Evolutionary conservation across 2,797 vertebrate species (phyloP).

Genomic region (Bothrops alternatus): DNA sequence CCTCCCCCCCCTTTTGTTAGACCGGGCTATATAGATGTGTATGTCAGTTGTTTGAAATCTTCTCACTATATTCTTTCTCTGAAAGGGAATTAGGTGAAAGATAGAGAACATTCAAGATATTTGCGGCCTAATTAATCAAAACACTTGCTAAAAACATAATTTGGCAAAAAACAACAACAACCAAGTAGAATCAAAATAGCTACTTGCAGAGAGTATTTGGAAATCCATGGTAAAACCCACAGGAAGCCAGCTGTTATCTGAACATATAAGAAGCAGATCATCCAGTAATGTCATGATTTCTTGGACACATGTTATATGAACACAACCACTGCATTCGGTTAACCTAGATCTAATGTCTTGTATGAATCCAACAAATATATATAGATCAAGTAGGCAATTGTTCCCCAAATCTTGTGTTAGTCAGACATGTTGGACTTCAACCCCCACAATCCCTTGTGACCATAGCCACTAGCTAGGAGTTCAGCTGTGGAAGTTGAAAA

Average conservation of each 20-base stretch:
- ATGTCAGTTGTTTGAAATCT: not conserved
- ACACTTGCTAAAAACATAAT: not conserved
- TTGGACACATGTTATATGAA: not conserved
- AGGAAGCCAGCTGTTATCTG: not conserved
- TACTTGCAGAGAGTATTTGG: not conserved
- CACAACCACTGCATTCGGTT: not conserved
- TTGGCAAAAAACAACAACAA: not conserved
- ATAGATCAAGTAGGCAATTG: not conserved
- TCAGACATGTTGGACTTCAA: not conserved
- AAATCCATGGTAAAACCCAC: not conserved
- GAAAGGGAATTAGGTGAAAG: not conserved
- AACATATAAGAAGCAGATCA: not conserved
- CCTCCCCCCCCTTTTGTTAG: not conserved
- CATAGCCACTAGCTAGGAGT: not conserved
- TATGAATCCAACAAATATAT: not conserved
- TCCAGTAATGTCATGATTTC: not conserved
- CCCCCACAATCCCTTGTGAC: not conserved
- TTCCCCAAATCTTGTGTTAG: not conserved
- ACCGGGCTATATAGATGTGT: not conserved
- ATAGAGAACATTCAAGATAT: not conserved
- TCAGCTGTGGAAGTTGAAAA: not conserved
- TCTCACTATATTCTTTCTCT: not conserved
- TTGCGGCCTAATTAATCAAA: not conserved
- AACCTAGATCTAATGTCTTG: not conserved
- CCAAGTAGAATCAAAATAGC: not conserved